Percentiles rank a stretch among this genome's conserved stretches.
These are phyloP conservation scores for Cheirogaleus major DNA, from an alignment of 2,797 vertebrate genomes.

Conservation along the genomic window DNA sequence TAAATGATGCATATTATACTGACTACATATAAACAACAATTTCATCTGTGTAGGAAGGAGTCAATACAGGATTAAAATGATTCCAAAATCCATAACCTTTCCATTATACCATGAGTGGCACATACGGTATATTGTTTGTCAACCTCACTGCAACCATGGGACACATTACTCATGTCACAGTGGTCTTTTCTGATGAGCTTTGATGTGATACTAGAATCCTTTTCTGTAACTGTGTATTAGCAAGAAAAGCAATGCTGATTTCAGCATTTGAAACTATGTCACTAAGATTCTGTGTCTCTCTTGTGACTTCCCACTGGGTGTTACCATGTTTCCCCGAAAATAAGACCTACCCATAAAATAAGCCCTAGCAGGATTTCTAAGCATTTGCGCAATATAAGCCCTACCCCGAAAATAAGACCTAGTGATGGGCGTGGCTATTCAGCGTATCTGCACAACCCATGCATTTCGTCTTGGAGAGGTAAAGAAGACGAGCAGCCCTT, in stretches of 20 bases:
- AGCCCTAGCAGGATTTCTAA: no score
- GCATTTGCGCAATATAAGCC: no score
- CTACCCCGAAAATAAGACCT: no score
- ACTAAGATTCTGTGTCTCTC: not conserved
- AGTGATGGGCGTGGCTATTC: no score
- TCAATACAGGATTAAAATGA: not conserved
- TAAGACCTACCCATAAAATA: no score
- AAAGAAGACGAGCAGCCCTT: no score
- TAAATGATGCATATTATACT: not conserved
- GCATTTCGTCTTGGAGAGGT: no score
- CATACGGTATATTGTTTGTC: no score
- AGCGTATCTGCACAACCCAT: no score
- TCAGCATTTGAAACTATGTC: not conserved
- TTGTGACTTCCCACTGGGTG: rapidly evolving
- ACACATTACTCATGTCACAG: not conserved
- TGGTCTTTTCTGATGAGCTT: not conserved
- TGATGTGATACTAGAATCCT: not conserved
- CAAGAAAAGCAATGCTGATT: not conserved
- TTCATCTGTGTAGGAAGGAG: not conserved
- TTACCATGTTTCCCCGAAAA: not conserved
- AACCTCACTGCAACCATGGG: not conserved
- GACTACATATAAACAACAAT: not conserved
- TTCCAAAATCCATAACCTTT: not conserved
- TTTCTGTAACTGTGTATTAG: not conserved
- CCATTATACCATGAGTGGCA: not conserved